These are phyloP conservation scores for Clytia hemisphaerica DNA, from an alignment of 30 jellyfish, hydroid and myxozoan genomes.

Conservation along the genomic window DNA sequence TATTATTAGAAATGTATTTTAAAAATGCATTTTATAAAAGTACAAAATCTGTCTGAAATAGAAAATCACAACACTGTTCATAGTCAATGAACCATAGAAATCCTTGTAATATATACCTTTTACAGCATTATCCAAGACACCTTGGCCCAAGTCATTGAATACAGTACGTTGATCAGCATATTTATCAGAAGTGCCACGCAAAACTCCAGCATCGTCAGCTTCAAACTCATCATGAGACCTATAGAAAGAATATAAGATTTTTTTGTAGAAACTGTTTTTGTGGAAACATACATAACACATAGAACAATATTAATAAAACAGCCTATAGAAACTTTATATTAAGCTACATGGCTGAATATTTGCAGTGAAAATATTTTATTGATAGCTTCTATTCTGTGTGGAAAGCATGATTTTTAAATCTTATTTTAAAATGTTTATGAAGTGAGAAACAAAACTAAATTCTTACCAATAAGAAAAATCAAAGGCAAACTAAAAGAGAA, in stretches of 20 bases:
- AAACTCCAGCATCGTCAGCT: conserved; percentile 64
- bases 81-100: neutral
- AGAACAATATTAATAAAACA: no score
- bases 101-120: conserved; percentile 39
- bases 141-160: conserved; percentile 90
- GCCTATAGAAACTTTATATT: no score
- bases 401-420: neutral
- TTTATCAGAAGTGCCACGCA: conserved; percentile 49
- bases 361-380: neutral
- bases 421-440: neutral
- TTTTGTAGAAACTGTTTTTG: neutral
- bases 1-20: neutral
- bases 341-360: no score
- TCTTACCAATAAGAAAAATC: conserved; percentile 97
- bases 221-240: conserved; percentile 90
- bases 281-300: neutral
- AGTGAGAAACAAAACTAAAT: neutral
- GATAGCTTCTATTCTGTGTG: neutral
- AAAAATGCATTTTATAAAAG: neutral
- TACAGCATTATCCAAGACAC: conserved; percentile 90
- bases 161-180: conserved; percentile 95
- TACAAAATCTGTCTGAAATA: neutral
- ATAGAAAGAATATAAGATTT: neutral
- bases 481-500: conserved; percentile 64
- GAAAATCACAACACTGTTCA: neutral